Base-by-base conservation (phyloP, 1,140 invertebrate genomes). In the Drosophila fuyamai region DNA sequence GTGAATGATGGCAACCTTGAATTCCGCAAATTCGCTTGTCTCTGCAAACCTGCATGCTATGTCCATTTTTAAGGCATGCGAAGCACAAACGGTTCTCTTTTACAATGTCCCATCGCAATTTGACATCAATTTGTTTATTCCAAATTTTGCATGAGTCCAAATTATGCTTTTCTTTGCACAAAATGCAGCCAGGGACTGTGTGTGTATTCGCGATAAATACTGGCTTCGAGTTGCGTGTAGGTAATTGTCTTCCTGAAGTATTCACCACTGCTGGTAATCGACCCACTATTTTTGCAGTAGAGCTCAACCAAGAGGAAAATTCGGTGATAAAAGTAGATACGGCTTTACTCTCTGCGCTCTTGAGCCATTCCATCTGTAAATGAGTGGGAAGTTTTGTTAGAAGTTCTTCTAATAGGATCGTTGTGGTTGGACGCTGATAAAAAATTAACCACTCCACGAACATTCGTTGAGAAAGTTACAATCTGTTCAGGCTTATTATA, bases 371-470 rank as follows among this genome's bases (percentile, higher is more conserved):
- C n/a, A n/a, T n/a, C n/a, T n/a, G n/a, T n/a, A n/a, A n/a, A 55
- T 55, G 53, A n/a, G 18, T 40, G 5, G 35, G 53, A 0, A 55
- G 9, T 55, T 55, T 55, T 14, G 53, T 40, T 43, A 55, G n/a
- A 55, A 55, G 18, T 12, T 55, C 36, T 41, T 55, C 18, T n/a
- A 40, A 55, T 55, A 55, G 18, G 35, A 56, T 57, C 38, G 23
- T 23, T 23, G 23, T 23, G 23, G 23, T 23, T 23, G 23, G 23
- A 23, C 23, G 23, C 23, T 23, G 50, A 36, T n/a, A 53, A 16
- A 53, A 53, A 53, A 13, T 55, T 5, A 8, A 54, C 51, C 2
- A 38, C 35, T 5, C 16, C 16, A 18, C 16, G 14, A 18, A 38
- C 51, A 23, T 38, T 38, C 12, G 53, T 40, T 55, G 53, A 13